Evolutionary conservation across 2,113 vertebrate species (phyloP), one percentile per base, ranked within the genome.

Genomic region (Gymnorhina tibicen): DNA sequence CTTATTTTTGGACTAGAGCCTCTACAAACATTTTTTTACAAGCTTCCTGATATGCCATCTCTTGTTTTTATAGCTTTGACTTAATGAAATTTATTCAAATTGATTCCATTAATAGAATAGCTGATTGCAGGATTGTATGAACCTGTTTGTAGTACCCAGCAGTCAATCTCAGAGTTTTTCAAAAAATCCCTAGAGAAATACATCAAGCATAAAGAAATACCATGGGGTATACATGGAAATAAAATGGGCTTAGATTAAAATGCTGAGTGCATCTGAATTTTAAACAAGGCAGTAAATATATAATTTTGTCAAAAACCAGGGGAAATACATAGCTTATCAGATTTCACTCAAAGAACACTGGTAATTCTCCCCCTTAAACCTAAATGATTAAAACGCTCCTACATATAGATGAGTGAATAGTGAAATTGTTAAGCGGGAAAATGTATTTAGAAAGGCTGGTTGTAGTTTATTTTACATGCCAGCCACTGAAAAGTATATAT

Each of bases 41-140:
- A 86, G 74, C 60, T 63, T 92, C 64, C 46, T 87, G 72, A 86
- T 74, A 78, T 6, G n/a, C n/a, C 22, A 60, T 67, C 12, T 85
- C 64, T 78, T 93, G 72, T 42, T 93, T 92, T 94, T 81, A 90
- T 35, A 77, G 64, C 33, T 84, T 73, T 68, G 28, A 93, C 72
- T 92, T 91, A 81, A 89, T 64, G 47, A 59, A 59, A 94, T 93
- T 70, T 88, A 95, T 96, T 96, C 93, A 90, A 83, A 93, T 91
- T 78, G 72, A 93, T 96, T 89, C 95, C 73, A 91, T 86, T 94
- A 96, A 87, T 69, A 93, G 86, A 94, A 91, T 11, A 93, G 73
- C 52, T 97, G 93, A 96, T 93, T 96, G 88, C 90, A n/a, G 49
- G 33, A 56, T 35, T 93, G 88, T 92, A 96, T 87, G 76, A 97